Base-by-base conservation (phyloP, 2,888 invertebrate species). In the Eilema sororculum region DNA sequence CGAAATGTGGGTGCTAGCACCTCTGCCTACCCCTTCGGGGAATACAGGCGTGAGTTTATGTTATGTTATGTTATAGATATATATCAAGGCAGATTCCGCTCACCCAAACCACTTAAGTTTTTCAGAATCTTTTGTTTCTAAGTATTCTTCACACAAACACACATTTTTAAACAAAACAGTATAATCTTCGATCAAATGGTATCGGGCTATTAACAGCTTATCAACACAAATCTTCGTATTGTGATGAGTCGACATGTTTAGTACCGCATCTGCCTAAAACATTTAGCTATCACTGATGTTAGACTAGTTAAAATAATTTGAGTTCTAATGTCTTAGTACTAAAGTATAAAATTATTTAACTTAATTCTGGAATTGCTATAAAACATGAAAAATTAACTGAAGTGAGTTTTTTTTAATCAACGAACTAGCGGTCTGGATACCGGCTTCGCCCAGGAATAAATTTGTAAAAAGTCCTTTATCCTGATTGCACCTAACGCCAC, bases 211-310 rank as follows among this genome's bases (percentile, higher is more conserved):
- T 91, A 52, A 52, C 52, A n/a, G 52, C n/a, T 52, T 91, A 93
- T 93, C 91, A 74, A 83, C 71, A 76, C 87, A 90, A 92, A 92
- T 93, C 93, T 93, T 87, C 89, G 89, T 91, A 91, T 91, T 86
- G 84, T 74, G 83, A 84, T 93, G 93, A 93, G 78, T 87, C 79
- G 74, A 84, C 89, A 75, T 69, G 81, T 86, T 71, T 67, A 12
- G 22, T 62, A 72, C 52, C 65, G 73, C 83, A 82, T 79, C 78
- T 74, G 78, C 75, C 67, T 81, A 77, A 74, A 80, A 76, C 69
- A 70, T 71, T 77, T 72, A 56, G n/a, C 37, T 60, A 33, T 10
- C n/a, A 10, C 59, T 63, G 57, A 67, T 41, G 72, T 68, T n/a
- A 24, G 13, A 20, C 22, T 33, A 20, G n/a, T 64, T 30, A 37